Conservation (phyloP, 2,797 vertebrate genomes). For the Amazona finschi region DNA sequence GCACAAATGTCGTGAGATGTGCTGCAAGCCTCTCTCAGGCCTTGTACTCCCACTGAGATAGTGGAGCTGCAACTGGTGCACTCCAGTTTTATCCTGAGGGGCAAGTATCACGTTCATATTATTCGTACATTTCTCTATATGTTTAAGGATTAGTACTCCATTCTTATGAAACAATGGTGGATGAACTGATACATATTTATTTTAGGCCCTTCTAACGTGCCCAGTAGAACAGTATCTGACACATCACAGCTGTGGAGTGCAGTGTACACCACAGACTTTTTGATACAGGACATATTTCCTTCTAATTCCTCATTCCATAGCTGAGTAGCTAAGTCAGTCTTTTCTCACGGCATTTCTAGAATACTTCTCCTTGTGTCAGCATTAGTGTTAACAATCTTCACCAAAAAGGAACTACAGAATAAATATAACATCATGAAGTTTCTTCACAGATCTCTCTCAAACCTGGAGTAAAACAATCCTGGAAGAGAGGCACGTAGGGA, state of each 20-base stretch:
- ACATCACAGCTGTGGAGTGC: not conserved
- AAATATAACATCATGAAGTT: not conserved
- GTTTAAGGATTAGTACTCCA: not conserved
- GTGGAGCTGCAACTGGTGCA: accelerated
- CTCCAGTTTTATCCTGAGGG: not conserved
- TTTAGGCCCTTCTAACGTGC: not conserved
- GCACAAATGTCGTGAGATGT: not conserved
- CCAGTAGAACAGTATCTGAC: accelerated
- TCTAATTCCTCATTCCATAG: not conserved
- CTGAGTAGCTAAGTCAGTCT: not conserved
- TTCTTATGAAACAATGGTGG: not conserved
- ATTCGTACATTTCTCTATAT: too few relatives aligned
- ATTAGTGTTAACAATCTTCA: not conserved
- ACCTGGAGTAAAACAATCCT: not conserved
- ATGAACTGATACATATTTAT: not conserved
- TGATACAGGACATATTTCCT: not conserved
- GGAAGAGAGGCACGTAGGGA: too few relatives aligned
- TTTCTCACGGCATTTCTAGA: not conserved
- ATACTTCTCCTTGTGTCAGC: not conserved
- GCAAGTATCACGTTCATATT: too few relatives aligned
- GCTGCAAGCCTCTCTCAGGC: not conserved
- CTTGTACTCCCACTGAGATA: accelerated
- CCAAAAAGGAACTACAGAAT: not conserved
- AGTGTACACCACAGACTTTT: not conserved
- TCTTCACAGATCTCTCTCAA: not conserved